A percentile compares a stretch with the other conserved stretches of the same genome.
Evolutionary conservation across 1,140 invertebrate genomes (phyloP).

Genomic region (Neodiprion pinetum): DNA sequence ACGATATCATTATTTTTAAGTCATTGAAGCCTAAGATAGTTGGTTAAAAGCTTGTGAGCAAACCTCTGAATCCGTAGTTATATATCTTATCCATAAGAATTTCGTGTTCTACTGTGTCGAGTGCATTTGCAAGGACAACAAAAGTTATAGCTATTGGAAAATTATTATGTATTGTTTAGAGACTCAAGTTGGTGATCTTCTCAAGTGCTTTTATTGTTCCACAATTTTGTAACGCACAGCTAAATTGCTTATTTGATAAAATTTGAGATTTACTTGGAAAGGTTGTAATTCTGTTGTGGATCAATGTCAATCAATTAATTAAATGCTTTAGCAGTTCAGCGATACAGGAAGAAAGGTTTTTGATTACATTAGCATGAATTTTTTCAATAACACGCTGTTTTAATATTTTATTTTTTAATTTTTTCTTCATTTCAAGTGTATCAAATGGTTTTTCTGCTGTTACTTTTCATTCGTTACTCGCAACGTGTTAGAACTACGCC

Average conservation of each 20-base stretch:
- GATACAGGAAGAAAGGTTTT: background rate
- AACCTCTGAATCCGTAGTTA: background rate
- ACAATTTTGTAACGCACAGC: constrained; percentile 9
- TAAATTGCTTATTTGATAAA: background rate
- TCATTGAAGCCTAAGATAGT: background rate
- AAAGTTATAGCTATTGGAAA: background rate
- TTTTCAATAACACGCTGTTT: background rate
- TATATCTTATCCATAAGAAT: background rate
- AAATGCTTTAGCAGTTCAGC: background rate
- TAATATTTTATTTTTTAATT: background rate
- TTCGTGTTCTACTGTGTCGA: constrained; percentile 3
- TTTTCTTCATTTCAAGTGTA: background rate
- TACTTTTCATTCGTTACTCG: background rate
- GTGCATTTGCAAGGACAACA: constrained; percentile 9
- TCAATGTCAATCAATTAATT: constrained; percentile 6
- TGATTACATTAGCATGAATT: constrained; percentile 1
- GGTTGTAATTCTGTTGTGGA: background rate
- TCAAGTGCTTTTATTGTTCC: constrained; percentile 1
- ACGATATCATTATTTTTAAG: background rate
- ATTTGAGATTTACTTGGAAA: background rate
- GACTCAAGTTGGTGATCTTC: background rate
- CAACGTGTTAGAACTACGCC: too few relatives aligned
- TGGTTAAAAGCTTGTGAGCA: background rate
- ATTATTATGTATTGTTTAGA: background rate
- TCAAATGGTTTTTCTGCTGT: background rate